Evolutionary conservation across 2,888 invertebrate species (phyloP), one percentile per base, ranked within the genome.

Genomic region (Lumbricus terrestris): DNA sequence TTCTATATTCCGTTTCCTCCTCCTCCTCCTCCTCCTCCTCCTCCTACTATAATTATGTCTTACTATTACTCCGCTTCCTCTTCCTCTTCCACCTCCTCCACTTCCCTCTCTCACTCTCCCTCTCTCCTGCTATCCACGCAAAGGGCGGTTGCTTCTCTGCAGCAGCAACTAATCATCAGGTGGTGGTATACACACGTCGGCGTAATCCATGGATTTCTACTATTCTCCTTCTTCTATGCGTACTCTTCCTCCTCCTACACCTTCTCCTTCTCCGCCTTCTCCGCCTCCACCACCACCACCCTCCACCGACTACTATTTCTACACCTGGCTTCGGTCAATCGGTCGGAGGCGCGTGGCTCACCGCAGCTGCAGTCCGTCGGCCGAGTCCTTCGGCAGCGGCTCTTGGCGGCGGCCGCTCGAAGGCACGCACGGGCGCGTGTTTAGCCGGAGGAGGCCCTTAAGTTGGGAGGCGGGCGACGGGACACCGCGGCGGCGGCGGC

Each of bases 121-220:
- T 29, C 18, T 3, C 33, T 82, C 34, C 82, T 82, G 8, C 69
- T 69, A 29, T 69, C n/a, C 69, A 8, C n/a, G 0, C 69, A n/a
- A 69, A 5, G 69, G n/a, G 69, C 69, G 29, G 69, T 8, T 69
- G 29, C 69, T 69, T 16, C n/a, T 2, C 29, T n/a, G n/a, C n/a
- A n/a, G n/a, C 69, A 69, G 69, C 69, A 69, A 69, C 69, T 69
- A 69, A 69, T 69, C 69, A 69, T 69, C 69, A 69, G 69, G 69
- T 69, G 69, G 69, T 69, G 69, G 47, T 47, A 47, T 20, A 20
- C n/a, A n/a, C n/a, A n/a, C 20, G 42, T 47, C 23, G 47, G 69
- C 69, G n/a, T 69, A n/a, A 69, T 69, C 69, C 69, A n/a, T 69
- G 69, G 69, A 69, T 69, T 69, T 69, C n/a, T 69, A 47, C 47